These are phyloP conservation scores for Andrena praecox DNA, from an alignment of 2,888 invertebrate species.

Conservation along the genomic window DNA sequence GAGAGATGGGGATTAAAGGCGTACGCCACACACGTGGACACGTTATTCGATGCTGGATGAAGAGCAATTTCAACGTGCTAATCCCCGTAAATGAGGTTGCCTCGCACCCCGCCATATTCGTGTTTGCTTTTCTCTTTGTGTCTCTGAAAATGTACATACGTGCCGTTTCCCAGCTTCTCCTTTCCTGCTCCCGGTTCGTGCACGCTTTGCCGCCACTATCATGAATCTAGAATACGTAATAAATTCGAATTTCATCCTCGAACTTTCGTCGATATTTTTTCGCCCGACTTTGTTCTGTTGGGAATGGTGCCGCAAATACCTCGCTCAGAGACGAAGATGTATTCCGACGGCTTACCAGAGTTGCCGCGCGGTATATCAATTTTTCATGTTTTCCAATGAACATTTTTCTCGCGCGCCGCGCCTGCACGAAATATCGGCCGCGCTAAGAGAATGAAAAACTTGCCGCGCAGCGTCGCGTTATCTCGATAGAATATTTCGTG, in stretches of 20 bases:
- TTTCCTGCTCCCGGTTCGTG: background rate
- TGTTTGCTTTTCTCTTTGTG: constrained; percentile 19
- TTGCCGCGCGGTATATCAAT: constrained; percentile 23
- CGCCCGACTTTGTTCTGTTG: background rate
- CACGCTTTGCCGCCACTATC: background rate
- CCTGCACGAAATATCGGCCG: constrained; percentile 33
- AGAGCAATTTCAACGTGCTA: constrained; percentile 45
- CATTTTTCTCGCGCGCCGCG: constrained; percentile 23
- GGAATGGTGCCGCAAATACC: background rate
- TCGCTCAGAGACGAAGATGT: background rate
- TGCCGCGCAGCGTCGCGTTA: constrained; percentile 22
- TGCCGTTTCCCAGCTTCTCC: background rate
- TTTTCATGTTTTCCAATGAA: constrained; percentile 50
- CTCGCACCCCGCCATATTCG: constrained; percentile 55
- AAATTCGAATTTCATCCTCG: too few relatives aligned
- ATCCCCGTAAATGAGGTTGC: constrained; percentile 60
- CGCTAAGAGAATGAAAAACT: constrained; percentile 27
- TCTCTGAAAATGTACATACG: background rate
- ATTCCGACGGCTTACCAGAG: constrained; percentile 14
- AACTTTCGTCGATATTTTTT: background rate
- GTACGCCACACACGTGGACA: background rate
- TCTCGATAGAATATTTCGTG: constrained; percentile 27
- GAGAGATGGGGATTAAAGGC: background rate
- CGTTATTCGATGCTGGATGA: constrained; percentile 5
- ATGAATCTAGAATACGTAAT: background rate